phyloP scores from a whole-genome alignment of 2,888 invertebrate species.

The Leuctra nigra region DNA sequence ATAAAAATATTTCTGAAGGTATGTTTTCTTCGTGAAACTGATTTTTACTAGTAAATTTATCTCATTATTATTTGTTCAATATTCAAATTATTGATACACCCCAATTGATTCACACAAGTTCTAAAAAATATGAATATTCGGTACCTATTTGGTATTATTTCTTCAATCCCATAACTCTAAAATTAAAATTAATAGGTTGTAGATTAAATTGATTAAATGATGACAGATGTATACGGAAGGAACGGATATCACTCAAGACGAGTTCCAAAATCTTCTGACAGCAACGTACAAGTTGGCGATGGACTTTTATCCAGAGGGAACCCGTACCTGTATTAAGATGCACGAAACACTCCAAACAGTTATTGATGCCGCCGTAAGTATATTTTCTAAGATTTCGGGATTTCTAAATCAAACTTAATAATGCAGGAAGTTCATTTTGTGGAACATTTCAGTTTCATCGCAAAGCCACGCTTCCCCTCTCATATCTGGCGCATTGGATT shows the following conservation, averaged over 20 bases:
- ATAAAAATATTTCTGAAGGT: constrained; percentile 39
- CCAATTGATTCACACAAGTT: neutral
- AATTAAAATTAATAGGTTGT: no score
- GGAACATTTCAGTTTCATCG: constrained; percentile 66
- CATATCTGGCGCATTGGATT: constrained; percentile 76
- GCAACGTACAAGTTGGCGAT: constrained; percentile 73
- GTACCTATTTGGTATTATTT: constrained; percentile 8
- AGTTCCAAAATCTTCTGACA: constrained; percentile 58
- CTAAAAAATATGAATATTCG: constrained; percentile 10
- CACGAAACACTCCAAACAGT: constrained; percentile 66
- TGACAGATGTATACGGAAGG: constrained; percentile 41
- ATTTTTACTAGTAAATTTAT: neutral
- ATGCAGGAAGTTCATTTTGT: neutral
- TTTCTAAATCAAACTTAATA: neutral
- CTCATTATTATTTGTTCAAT: neutral
- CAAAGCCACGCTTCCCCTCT: constrained; percentile 63
- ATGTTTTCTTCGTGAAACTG: constrained; percentile 17
- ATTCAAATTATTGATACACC: no score
- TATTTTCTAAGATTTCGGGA: no score
- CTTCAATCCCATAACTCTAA: no score
- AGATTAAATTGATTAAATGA: no score
- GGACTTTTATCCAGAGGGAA: constrained; percentile 67
- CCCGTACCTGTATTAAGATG: constrained; percentile 57
- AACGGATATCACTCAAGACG: constrained; percentile 52
- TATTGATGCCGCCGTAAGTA: constrained; percentile 60